phyloP scores from a whole-genome alignment of 2,113 vertebrate genomes.

The Megalops atlanticus region DNA sequence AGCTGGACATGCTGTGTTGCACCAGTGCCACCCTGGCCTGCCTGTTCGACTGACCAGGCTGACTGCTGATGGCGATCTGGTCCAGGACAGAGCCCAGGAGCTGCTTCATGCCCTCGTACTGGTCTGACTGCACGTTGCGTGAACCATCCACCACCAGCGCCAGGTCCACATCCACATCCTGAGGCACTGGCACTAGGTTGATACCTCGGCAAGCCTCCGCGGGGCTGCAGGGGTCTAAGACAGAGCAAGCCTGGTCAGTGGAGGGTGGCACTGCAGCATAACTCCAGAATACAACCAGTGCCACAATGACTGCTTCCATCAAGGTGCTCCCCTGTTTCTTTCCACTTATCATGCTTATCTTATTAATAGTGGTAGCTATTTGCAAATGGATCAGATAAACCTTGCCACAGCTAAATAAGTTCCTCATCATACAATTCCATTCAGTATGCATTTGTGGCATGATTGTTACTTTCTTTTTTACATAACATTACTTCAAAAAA shows the following conservation, averaged over 20 bases:
- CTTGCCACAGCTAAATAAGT: no score
- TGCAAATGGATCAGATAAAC: no score
- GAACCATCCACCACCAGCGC: conserved; percentile 80
- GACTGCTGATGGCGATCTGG: conserved; percentile 67
- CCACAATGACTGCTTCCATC: no score
- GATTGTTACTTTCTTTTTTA: no score
- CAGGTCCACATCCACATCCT: conserved; percentile 74
- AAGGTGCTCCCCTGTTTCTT: no score
- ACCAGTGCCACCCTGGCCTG: conserved; percentile 72
- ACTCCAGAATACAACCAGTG: no score
- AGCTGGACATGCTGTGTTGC: conserved; percentile 64
- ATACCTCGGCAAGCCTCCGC: conserved; percentile 53
- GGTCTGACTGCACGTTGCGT: conserved; percentile 57
- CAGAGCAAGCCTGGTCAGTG: background rate
- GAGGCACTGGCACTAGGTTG: conserved; percentile 24
- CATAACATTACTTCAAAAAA: no score
- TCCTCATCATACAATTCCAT: no score
- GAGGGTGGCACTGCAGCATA: no score
- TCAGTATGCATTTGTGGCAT: no score
- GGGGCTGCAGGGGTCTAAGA: conserved; percentile 76
- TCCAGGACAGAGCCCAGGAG: conserved; percentile 74
- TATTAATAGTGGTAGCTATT: no score
- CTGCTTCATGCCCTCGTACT: conserved; percentile 67
- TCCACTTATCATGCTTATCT: no score
- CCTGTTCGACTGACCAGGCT: conserved; percentile 35